Evolutionary conservation across 2,888 invertebrate genomes (phyloP), one percentile per base, ranked within the genome.

Genomic region (Eucera pruinosa): DNA sequence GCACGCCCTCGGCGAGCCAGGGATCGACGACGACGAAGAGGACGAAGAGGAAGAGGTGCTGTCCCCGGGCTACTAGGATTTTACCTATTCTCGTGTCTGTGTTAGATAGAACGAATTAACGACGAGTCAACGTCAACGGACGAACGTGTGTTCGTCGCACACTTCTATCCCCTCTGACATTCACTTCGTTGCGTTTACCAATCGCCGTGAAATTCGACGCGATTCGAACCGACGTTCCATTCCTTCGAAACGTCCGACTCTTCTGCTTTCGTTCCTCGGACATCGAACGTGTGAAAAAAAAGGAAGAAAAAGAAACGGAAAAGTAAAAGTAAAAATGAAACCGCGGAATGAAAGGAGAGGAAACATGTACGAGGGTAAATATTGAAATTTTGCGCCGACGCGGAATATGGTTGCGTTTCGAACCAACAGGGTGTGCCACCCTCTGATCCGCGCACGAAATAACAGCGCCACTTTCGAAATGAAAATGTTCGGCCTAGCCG

Each of bases 1-100:
- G 2, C 95, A 97, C 87, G 97, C 97, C 0, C 93, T 97, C 6
- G 97, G 97, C 0, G 97, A 97, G 91, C 97, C 97, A 0, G 94
- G 94, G 23, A 93, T 93, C 64, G 94, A 94, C 73, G 96, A 96
- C 90, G 96, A 97, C 87, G 95, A 95, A 30, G 95, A 95, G 83
- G 95, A 95, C 54, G 95, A 95, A 58, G 96, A 96, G 45, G 97
- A 96, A 60, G 95, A 95, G 18, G 82, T 88, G 62, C 89, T 89
- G 81, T 91, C 91, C 47, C 91, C 91, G 30, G 86, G 87, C 43
- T 90, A 88, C 80, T 90, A 91, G 79, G 76, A 79, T 81, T 64
- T 70, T 76, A 69, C 76, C 72, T 73, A 78, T 81, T 72, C 64
- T 81, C 73, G 84, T 75, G 71, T 77, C 74, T 78, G 76, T 79